These are phyloP conservation scores for Columba guinea DNA, from an alignment of 2,797 vertebrate genomes.

Conservation along the genomic window DNA sequence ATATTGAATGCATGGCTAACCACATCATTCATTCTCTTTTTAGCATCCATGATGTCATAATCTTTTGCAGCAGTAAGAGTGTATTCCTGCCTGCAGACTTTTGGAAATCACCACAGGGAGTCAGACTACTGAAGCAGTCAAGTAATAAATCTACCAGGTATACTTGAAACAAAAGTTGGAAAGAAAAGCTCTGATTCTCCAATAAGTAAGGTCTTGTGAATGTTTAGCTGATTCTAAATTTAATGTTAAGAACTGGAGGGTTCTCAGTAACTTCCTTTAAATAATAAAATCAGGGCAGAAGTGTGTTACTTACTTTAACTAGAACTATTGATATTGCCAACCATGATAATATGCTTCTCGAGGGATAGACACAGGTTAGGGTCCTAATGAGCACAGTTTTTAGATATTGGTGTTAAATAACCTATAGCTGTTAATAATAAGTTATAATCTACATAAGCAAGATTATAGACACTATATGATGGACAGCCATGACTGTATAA, in stretches of 20 bases:
- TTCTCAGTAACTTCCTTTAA: conserved; percentile 18
- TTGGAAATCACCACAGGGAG: conserved; percentile 57
- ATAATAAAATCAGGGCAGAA: background rate
- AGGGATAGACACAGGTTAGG: background rate
- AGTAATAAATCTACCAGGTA: conserved; percentile 61
- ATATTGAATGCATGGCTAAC: conserved; percentile 58
- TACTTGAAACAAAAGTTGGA: background rate
- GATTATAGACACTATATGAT: background rate
- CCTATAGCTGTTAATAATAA: background rate
- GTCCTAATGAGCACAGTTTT: background rate
- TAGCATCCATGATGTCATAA: conserved; percentile 65
- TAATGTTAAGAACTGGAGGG: background rate
- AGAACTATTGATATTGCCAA: background rate
- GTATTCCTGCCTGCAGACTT: conserved; percentile 40
- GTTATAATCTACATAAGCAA: background rate
- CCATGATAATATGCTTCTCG: background rate
- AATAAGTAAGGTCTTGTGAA: background rate
- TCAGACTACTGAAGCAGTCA: conserved; percentile 26
- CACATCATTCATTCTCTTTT: conserved; percentile 68
- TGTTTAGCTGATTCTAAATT: background rate
- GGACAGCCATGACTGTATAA: background rate
- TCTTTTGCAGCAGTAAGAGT: conserved; percentile 54
- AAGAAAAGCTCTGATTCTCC: conserved; percentile 11
- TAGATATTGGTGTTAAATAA: background rate
- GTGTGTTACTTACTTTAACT: background rate